Percentiles rank a stretch among this genome's conserved stretches.
Conservation (phyloP, 1,140 invertebrate genomes). For the Meloidogyne floridensis region DNA sequence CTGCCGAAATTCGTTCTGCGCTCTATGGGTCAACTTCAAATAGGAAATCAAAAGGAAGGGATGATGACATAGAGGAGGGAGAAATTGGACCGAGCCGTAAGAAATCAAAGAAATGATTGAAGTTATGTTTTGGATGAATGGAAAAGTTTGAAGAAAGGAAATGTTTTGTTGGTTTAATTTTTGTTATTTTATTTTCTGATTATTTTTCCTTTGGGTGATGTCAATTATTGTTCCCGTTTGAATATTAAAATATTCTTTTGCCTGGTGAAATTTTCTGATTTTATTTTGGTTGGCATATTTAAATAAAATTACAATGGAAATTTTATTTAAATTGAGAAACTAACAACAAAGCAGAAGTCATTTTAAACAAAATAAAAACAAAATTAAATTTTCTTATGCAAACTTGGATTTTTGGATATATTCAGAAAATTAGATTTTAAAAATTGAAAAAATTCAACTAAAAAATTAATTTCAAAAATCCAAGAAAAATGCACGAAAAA, state of each 20-base stretch:
- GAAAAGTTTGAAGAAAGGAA: no score
- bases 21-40: neutral
- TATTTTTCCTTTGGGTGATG: neutral
- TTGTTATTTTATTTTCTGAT: no score
- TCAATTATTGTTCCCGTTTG: neutral
- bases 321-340: neutral
- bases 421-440: no score
- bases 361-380: no score
- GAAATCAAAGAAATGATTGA: neutral
- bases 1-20: neutral
- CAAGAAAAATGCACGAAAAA: no score
- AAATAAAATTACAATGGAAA: neutral
- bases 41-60: neutral
- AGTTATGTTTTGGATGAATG: neutral
- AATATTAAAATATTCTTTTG: neutral
- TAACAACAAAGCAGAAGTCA: neutral
- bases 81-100: neutral
- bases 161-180: no score
- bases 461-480: no score
- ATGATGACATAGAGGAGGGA: neutral
- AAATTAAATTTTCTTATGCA: no score
- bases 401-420: no score
- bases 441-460: no score
- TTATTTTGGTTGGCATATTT: neutral
- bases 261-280: neutral